Evolutionary conservation across 2,797 vertebrate genomes (phyloP).

Genomic region (Channa striata): DNA sequence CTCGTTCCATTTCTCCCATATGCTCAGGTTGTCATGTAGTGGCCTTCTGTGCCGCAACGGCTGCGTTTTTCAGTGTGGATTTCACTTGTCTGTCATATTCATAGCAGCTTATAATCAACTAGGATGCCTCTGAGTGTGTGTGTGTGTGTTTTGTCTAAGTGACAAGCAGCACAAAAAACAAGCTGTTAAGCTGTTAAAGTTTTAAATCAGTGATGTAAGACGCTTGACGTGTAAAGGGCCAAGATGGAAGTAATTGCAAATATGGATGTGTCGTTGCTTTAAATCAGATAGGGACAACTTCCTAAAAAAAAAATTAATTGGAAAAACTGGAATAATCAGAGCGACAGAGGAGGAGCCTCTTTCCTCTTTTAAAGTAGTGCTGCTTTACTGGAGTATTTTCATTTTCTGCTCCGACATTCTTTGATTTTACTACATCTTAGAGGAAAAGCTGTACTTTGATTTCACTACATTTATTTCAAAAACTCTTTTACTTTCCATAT

Average conservation of each 20-base stretch:
- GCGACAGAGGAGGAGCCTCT: too few species aligned
- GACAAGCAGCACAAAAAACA: slow-evolving; percentile 17
- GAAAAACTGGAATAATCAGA: too few species aligned
- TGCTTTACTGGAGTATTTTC: too few species aligned
- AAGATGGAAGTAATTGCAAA: slow-evolving; percentile 17
- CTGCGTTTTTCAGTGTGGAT: slow-evolving; percentile 42
- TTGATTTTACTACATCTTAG: too few species aligned
- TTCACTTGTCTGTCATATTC: slow-evolving; percentile 54
- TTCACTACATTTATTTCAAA: too few species aligned
- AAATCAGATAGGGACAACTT: too few species aligned
- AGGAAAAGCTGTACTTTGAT: too few species aligned
- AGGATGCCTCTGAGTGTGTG: neutral
- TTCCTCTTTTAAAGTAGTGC: too few species aligned
- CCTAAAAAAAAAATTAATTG: too few species aligned
- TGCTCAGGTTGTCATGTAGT: slow-evolving; percentile 35
- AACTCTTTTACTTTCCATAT: too few species aligned
- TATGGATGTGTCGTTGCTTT: neutral
- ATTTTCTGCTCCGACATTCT: too few species aligned
- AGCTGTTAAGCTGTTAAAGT: slow-evolving; percentile 25
- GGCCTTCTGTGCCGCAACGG: slow-evolving; percentile 51
- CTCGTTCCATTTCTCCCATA: slow-evolving; percentile 37
- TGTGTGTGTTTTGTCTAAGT: neutral
- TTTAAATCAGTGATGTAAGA: neutral
- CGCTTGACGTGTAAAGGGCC: slow-evolving; percentile 3
- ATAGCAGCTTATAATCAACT: slow-evolving; percentile 20